Conservation (phyloP, 2,797 vertebrate genomes). For the Eospalax fontanierii region DNA sequence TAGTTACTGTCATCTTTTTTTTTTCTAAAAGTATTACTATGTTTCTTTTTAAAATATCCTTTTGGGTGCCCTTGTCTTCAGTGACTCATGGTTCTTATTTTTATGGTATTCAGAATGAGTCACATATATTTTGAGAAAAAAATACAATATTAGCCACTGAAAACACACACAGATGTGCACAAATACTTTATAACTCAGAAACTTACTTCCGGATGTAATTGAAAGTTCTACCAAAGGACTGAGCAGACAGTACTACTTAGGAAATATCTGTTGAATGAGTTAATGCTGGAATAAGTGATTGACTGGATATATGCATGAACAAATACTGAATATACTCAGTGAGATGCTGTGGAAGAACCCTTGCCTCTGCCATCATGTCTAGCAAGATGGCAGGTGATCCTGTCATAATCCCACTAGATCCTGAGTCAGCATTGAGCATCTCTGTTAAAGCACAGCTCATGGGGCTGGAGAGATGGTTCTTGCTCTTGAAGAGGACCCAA, state of each 20-base stretch:
- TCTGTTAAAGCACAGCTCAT: background rate
- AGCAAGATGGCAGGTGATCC: background rate
- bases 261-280: background rate
- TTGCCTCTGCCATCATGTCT: background rate
- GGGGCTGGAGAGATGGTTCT: too few species aligned
- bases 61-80: background rate
- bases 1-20: background rate
- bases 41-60: background rate
- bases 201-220: background rate
- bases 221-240: background rate
- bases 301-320: background rate
- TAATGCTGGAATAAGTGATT: background rate
- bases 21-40: background rate
- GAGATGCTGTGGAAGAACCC: background rate
- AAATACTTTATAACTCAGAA: slow-evolving; percentile 2
- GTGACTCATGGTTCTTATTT: slow-evolving; percentile 21
- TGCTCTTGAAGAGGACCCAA: too few species aligned
- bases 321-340: slow-evolving; percentile 24
- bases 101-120: background rate
- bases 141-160: background rate
- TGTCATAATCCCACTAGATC: background rate
- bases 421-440: background rate
- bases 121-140: background rate
- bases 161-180: background rate
- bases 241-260: background rate